Conservation (phyloP, 92 coral and sea anemone genomes). For the Hydrozoanthus gracilis region DNA sequence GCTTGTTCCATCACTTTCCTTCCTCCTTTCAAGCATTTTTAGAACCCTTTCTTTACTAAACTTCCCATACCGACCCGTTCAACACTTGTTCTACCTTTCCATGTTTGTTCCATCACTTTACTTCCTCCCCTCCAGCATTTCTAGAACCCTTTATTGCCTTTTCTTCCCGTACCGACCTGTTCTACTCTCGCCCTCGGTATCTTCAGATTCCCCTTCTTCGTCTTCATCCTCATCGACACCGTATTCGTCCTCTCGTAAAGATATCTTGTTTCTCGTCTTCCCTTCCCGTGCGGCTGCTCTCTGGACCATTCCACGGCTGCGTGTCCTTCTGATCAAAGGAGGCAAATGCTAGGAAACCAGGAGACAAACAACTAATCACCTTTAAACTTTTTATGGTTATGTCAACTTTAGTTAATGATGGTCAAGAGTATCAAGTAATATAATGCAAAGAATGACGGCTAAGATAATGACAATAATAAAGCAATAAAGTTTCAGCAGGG, state of each 20-base stretch:
- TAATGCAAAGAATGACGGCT: not conserved
- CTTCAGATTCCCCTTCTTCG: conserved; percentile 83
- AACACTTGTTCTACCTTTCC: too few relatives aligned
- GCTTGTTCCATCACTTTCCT: too few relatives aligned
- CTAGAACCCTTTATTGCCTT: not conserved
- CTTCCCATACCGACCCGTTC: too few relatives aligned
- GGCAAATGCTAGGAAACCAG: conserved; percentile 14
- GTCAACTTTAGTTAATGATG: not conserved
- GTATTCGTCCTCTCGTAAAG: conserved; percentile 66
- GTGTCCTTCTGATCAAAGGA: conserved; percentile 28
- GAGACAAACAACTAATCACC: not conserved
- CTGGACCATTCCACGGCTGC: conserved; percentile 48
- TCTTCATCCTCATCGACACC: conserved; percentile 89
- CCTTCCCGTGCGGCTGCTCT: conserved; percentile 17
- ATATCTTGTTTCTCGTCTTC: conserved; percentile 14
- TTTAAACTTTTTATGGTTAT: not conserved
- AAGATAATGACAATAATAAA: not conserved
- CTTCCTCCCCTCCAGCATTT: not conserved
- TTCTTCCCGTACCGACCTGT: not conserved
- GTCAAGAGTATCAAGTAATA: not conserved
- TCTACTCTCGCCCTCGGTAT: conserved; percentile 55
- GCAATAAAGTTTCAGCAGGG: too few relatives aligned
- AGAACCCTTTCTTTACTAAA: too few relatives aligned
- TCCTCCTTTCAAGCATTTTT: too few relatives aligned
- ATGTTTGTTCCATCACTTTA: not conserved